Percentiles rank a stretch among this genome's conserved stretches.
Evolutionary conservation across 2,888 invertebrate species (phyloP).

Genomic region (Acleris holmiana): DNA sequence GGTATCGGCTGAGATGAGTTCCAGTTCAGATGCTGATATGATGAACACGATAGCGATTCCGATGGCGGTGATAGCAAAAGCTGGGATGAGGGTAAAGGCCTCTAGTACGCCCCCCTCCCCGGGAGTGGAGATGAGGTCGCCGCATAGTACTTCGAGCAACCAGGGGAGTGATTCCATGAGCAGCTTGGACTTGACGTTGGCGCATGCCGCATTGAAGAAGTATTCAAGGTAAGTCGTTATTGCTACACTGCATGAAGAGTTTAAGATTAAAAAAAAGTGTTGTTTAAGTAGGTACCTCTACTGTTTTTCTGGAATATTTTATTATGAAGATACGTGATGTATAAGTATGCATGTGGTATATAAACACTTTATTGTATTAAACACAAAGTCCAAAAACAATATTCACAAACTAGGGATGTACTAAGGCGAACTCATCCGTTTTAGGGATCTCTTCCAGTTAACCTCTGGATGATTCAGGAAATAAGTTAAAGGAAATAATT

Average conservation of each 20-base stretch:
- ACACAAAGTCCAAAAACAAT: too few species aligned
- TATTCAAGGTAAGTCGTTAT: slow-evolving; percentile 69
- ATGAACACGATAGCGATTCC: slow-evolving; percentile 79
- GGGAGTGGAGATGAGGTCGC: slow-evolving; percentile 84
- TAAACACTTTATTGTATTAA: too few species aligned
- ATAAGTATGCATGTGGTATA: too few species aligned
- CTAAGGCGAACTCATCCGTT: too few species aligned
- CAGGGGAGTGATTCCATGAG: slow-evolving; percentile 91
- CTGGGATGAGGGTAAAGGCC: slow-evolving; percentile 70
- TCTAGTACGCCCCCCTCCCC: slow-evolving; percentile 87
- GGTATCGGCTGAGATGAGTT: slow-evolving; percentile 91
- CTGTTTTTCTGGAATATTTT: too few species aligned
- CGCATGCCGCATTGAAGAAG: slow-evolving; percentile 84
- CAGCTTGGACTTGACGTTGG: slow-evolving; percentile 87
- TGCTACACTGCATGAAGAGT: slow-evolving; percentile 11
- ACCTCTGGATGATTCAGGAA: too few species aligned
- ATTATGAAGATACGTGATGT: too few species aligned
- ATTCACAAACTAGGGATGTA: too few species aligned
- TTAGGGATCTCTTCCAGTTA: too few species aligned
- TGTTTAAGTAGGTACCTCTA: too few species aligned
- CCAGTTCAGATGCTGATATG: slow-evolving; percentile 88
- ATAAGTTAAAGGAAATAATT: too few species aligned
- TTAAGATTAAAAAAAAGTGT: not conserved
- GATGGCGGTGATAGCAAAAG: slow-evolving; percentile 74
- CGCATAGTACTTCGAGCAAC: slow-evolving; percentile 89